Evolutionary conservation across 2,888 invertebrate genomes (phyloP), one percentile per base, ranked within the genome.

Genomic region (Ennomos fuscantarius): DNA sequence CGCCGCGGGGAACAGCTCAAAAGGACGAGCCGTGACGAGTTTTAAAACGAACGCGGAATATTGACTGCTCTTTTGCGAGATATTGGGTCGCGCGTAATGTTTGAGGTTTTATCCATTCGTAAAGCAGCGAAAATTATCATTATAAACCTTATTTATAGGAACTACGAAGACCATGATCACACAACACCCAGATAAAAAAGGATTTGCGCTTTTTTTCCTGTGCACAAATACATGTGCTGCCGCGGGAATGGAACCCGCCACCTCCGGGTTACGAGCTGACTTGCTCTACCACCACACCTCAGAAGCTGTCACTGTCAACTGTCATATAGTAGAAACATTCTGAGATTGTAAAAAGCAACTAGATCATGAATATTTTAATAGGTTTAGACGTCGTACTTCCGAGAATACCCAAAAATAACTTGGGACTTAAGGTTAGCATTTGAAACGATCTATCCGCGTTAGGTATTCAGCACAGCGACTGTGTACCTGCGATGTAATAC

Each of bases 11-110:
- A 15, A 31, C 12, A 31, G 1, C 15, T 51, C 35, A 46, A 46
- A 50, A 45, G 39, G 49, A 45, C 13, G 41, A 43, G 33, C 15
- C 15, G 41, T 36, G 42, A 41, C 45, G 49, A 35, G 34, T 55
- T 31, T 54, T 33, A 31, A 32, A 40, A 55, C n/a, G 43, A 44
- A 39, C 47, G 24, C 24, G 24, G 24, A 24, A 24, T 24, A 51
- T 31, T 35, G 8, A 49, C 15, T 33, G 24, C 35, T 42, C 41
- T n/a, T 41, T 43, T 51, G 11, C 31, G 11, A 41, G 41, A 9
- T 31, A n/a, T 36, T 9, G 31, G 31, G 11, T 31, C 34, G 41
- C 49, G 11, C 8, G 13, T 37, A 10, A 37, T 37, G 37, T 13
- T n/a, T 10, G 39, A 40, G 3, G 24, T 24, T 24, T 24, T 24